These are phyloP conservation scores for Trileptium ribeirensis DNA, from an alignment of 2,888 invertebrate species.

Conservation along the genomic window DNA sequence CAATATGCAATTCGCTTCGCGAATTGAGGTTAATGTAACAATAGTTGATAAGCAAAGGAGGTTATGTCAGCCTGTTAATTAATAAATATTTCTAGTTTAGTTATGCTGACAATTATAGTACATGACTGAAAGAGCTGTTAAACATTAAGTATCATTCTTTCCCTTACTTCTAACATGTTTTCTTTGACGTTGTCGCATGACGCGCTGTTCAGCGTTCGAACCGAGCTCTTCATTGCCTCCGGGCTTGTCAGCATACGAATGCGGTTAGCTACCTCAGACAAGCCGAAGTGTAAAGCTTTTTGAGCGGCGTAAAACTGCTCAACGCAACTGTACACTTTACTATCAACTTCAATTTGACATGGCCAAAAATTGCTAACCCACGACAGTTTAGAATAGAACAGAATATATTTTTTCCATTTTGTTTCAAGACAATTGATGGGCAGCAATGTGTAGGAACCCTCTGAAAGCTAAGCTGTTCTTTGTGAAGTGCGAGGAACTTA, in stretches of 20 bases:
- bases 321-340: neutral
- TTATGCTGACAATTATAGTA: no score
- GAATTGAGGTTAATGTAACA: no score
- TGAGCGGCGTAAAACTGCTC: neutral
- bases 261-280: neutral
- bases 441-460: neutral
- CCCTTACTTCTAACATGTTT: neutral
- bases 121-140: no score
- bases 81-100: no score
- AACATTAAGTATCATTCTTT: no score
- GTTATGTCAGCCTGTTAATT: no score
- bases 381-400: neutral
- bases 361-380: neutral
- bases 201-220: neutral
- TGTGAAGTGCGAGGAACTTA: neutral
- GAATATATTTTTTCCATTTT: neutral
- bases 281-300: neutral
- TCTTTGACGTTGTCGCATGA: neutral
- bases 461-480: neutral
- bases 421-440: neutral
- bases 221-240: neutral
- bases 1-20: no score
- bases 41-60: no score
- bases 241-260: neutral
- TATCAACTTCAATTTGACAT: neutral